Conservation (phyloP, 2,113 vertebrate species). For the Gadus macrocephalus region DNA sequence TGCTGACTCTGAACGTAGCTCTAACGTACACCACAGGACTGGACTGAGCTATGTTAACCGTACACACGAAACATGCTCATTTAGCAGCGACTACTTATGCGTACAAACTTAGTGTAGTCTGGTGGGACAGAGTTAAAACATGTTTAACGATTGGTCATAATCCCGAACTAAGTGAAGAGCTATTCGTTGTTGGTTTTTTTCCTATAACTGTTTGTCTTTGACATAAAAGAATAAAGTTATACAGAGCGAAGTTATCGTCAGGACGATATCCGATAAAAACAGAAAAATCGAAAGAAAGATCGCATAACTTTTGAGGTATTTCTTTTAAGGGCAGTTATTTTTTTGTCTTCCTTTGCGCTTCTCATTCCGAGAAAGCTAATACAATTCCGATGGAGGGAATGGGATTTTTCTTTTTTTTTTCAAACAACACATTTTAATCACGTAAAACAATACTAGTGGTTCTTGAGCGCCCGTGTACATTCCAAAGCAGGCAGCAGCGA, state of each 20-base stretch:
- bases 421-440: too few species aligned
- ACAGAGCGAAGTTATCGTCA: conserved; percentile 12
- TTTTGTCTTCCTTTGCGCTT: conserved; percentile 9
- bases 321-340: conserved; percentile 37
- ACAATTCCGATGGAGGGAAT: too few species aligned
- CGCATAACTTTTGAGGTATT: conserved; percentile 58
- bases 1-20: conserved; percentile 19
- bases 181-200: conserved; percentile 9
- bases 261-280: conserved; percentile 7
- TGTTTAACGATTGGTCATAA: not conserved
- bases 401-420: too few species aligned
- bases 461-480: conserved; percentile 36
- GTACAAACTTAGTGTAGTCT: conserved; percentile 27
- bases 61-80: conserved; percentile 33
- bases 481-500: conserved; percentile 59
- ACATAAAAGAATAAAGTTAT: conserved; percentile 24
- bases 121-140: not conserved
- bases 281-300: not conserved
- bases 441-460: conserved; percentile 41
- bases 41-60: conserved; percentile 27
- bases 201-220: conserved; percentile 26
- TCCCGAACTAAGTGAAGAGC: not conserved
- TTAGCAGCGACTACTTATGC: conserved; percentile 57
- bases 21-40: conserved; percentile 26
- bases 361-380: conserved; percentile 13